These are phyloP conservation scores for Chionoecetes opilio DNA, from an alignment of 1,140 invertebrate species.

Conservation along the genomic window DNA sequence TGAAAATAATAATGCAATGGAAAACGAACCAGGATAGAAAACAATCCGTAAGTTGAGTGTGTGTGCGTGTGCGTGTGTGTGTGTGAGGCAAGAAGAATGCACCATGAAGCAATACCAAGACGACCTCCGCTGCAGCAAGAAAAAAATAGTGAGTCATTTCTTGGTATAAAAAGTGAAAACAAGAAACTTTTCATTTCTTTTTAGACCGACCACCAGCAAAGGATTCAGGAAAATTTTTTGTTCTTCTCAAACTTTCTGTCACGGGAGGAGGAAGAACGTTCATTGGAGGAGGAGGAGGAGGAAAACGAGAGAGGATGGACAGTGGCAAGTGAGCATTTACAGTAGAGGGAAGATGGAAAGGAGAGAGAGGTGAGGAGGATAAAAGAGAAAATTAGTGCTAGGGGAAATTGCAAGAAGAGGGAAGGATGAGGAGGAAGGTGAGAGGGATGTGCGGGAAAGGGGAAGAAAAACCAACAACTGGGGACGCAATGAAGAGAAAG, in stretches of 20 bases:
- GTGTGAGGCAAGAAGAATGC: not conserved
- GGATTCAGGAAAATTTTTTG: constrained; percentile 5
- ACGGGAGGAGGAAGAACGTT: not conserved
- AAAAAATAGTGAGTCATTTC: not conserved
- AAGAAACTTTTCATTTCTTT: not conserved
- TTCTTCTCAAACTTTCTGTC: not conserved
- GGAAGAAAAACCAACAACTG: not conserved
- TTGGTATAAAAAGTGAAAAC: not conserved
- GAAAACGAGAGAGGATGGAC: not conserved
- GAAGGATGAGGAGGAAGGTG: not conserved
- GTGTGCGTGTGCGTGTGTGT: not conserved
- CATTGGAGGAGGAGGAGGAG: not conserved
- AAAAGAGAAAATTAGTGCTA: not conserved
- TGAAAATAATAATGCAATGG: no score
- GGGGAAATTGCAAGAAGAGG: not conserved
- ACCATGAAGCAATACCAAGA: not conserved
- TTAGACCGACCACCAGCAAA: not conserved
- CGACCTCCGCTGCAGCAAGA: not conserved
- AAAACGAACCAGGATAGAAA: no score
- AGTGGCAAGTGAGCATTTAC: not conserved
- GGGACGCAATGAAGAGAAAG: constrained; percentile 13
- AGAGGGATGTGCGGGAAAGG: not conserved
- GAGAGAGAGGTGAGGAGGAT: constrained; percentile 3
- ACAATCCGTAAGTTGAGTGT: no score
- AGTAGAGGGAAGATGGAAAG: not conserved